Conservation (phyloP, 2,888 invertebrate species). For the Leucophenga montana region DNA sequence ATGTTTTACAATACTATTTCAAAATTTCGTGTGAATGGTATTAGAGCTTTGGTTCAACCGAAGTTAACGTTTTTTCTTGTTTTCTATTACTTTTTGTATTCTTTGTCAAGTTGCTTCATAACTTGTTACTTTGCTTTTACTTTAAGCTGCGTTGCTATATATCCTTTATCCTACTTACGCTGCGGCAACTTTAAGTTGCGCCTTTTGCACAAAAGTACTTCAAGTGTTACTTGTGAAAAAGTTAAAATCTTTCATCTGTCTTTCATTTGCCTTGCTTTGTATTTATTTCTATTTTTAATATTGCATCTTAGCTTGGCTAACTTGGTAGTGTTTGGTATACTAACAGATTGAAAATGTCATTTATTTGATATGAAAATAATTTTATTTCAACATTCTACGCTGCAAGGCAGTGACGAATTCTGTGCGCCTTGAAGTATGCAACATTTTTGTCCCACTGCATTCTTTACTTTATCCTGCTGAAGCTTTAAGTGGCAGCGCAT, state of each 20-base stretch:
- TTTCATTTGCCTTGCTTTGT: background rate
- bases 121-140: slow-evolving; percentile 8
- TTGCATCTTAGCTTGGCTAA: slow-evolving; percentile 12
- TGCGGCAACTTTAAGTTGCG: slow-evolving; percentile 20
- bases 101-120: background rate
- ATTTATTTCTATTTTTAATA: background rate
- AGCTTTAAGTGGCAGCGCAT: slow-evolving; percentile 22
- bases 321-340: background rate
- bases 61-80: no score
- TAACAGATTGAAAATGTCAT: slow-evolving; percentile 45
- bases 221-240: slow-evolving; percentile 8
- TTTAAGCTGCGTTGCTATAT: background rate
- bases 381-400: slow-evolving; percentile 36
- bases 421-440: slow-evolving; percentile 31
- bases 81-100: no score
- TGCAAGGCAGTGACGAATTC: slow-evolving; percentile 12
- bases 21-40: no score
- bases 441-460: background rate
- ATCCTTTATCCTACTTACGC: slow-evolving; percentile 23
- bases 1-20: no score
- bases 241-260: slow-evolving; percentile 12
- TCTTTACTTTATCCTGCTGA: background rate
- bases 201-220: slow-evolving; percentile 13
- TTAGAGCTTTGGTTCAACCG: no score
- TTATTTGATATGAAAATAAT: slow-evolving; percentile 44